A percentile compares a stretch with the other conserved stretches of the same genome.
phyloP scores from a whole-genome alignment of 2,797 vertebrate species.

The Xenops minutus region DNA sequence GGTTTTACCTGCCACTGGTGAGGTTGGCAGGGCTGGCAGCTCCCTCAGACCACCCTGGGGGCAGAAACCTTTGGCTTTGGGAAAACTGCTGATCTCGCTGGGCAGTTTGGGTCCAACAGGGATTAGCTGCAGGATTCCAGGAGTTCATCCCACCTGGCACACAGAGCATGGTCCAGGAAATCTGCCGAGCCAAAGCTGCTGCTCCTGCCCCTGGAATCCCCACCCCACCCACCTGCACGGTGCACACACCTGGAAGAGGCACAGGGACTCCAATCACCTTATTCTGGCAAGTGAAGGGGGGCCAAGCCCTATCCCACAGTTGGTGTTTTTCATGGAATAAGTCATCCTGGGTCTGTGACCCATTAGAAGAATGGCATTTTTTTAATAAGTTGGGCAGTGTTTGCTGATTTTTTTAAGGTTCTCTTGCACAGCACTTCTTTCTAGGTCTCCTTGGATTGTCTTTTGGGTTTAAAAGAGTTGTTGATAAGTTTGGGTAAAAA shows the following conservation, averaged over 20 bases:
- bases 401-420: neutral
- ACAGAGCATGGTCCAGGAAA: neutral
- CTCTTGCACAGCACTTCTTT: neutral
- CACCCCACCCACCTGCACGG: neutral
- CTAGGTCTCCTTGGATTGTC: neutral
- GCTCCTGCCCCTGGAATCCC: neutral
- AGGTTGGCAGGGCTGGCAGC: neutral
- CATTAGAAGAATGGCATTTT: neutral
- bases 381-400: neutral
- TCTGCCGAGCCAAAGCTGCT: neutral
- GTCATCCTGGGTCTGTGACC: neutral
- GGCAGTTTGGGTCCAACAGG: rapidly evolving
- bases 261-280: neutral
- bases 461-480: neutral
- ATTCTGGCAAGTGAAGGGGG: neutral
- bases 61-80: neutral
- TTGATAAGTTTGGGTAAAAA: neutral
- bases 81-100: neutral
- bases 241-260: neutral
- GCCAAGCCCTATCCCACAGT: neutral
- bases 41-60: rapidly evolving
- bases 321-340: rapidly evolving
- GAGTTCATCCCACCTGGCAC: neutral
- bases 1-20: neutral
- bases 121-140: neutral